Evolutionary conservation across 2,888 invertebrate genomes (phyloP), one percentile per base, ranked within the genome.

Genomic region (Ectropis crepuscularia): DNA sequence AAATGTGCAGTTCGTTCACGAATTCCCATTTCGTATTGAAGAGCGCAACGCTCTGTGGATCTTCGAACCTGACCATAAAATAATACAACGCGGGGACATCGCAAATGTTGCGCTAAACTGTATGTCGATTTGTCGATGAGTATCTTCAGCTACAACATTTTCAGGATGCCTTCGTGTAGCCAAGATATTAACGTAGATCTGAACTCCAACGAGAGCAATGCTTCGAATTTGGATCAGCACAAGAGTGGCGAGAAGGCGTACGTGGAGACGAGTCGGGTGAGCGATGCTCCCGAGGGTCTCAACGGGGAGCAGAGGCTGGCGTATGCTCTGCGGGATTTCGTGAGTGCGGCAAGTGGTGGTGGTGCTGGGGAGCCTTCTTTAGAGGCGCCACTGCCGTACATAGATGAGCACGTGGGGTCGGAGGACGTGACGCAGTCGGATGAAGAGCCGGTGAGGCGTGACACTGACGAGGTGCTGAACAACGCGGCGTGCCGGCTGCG

Each of bases 401-500:
- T 92, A 69, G 92, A 91, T 63, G 92, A 92, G 70, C 83, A 77
- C 49, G 73, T 81, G 11, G 86, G 85, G 28, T 65, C 74, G 0
- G 87, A 87, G 6, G 83, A 80, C 5, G 70, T 69, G 57, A 69
- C 73, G 53, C 86, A 82, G 73, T 89, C 89, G 38, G 90, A 88
- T 46, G 90, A 84, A 51, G 92, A 91, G 62, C 83, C 77, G 42
- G 74, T 77, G 51, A 80, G 74, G 55, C 85, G 83, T 10, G 91
- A 87, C 38, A 86, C 91, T 0, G 88, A 89, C 8, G 90, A 89
- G 66, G 86, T 88, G 63, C 74, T 88, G 45, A 90, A 88, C 74
- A 92, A 89, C 70, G 91, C 90, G 2, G 93, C 90, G 42, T 90
- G 93, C 70, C 87, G 93, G 59, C 80, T 94, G 75, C 87, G 91